Evolutionary conservation across 2,797 vertebrate species (phyloP).

Genomic region (Semaprochilodus insignis): DNA sequence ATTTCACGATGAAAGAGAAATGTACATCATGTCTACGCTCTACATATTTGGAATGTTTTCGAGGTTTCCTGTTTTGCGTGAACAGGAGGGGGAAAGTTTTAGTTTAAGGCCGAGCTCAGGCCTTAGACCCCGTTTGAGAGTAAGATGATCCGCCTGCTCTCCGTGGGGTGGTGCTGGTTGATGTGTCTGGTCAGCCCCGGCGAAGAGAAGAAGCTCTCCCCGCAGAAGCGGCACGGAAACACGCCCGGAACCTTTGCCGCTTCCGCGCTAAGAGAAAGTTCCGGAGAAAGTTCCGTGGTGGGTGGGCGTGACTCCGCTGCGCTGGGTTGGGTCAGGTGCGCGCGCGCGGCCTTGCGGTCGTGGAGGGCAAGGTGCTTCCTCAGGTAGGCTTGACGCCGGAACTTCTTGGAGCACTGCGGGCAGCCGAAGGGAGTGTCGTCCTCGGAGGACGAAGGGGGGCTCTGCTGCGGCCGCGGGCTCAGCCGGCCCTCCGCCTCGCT

Average conservation of each 20-base stretch:
- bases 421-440: conserved; percentile 65
- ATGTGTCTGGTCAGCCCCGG: conserved; percentile 65
- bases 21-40: conserved; percentile 41
- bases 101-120: too few species aligned
- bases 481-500: conserved; percentile 45
- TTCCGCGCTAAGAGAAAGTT: neutral
- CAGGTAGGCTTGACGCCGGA: conserved; percentile 65
- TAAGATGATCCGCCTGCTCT: conserved; percentile 60
- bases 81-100: neutral
- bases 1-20: conserved; percentile 25
- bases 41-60: conserved; percentile 11
- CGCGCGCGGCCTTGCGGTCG: conserved; percentile 49
- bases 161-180: conserved; percentile 63
- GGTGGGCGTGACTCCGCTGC: neutral
- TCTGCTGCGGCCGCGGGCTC: neutral
- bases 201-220: conserved; percentile 61
- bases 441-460: conserved; percentile 14
- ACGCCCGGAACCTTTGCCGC: conserved; percentile 17
- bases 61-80: neutral
- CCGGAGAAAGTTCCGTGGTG: neutral
- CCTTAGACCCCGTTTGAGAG: conserved; percentile 45
- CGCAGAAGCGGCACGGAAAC: conserved; percentile 60
- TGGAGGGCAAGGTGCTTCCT: conserved; percentile 69
- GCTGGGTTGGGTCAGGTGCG: neutral
- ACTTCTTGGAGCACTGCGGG: conserved; percentile 64